Conservation (phyloP, 1,140 invertebrate genomes). For the Venustaconcha ellipsiformis region DNA sequence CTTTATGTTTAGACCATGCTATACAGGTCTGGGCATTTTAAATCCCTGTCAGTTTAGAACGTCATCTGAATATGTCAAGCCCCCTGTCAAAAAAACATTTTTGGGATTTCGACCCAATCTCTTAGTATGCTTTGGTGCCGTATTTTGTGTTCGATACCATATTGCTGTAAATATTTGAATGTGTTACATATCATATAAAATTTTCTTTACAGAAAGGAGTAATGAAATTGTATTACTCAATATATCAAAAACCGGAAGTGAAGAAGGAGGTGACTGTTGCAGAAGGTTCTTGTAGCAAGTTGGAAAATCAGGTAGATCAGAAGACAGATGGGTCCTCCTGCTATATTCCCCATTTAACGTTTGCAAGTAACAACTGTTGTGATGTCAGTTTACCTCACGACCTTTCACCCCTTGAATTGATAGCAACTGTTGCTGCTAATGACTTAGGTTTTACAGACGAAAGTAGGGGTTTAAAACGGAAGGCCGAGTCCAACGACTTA, state of each 20-base stretch:
- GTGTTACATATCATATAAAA: too few species aligned
- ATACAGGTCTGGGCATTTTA: too few species aligned
- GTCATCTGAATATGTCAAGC: too few species aligned
- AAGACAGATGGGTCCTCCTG: slow-evolving; percentile 25
- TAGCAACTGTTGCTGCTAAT: slow-evolving; percentile 29
- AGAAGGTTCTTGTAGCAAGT: slow-evolving; percentile 12
- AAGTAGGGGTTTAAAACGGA: slow-evolving; percentile 23
- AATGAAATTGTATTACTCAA: slow-evolving; percentile 23
- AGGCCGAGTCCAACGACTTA: slow-evolving; percentile 16
- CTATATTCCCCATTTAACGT: slow-evolving; percentile 22
- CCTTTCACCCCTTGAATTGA: slow-evolving; percentile 30
- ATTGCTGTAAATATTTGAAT: too few species aligned
- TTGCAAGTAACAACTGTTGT: slow-evolving; percentile 16
- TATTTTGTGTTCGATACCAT: not conserved
- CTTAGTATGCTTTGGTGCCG: too few species aligned
- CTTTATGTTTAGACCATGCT: too few species aligned
- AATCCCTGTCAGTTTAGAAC: too few species aligned
- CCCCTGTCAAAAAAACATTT: too few species aligned
- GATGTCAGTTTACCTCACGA: slow-evolving; percentile 23
- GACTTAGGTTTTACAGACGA: slow-evolving; percentile 24
- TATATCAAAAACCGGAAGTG: slow-evolving; percentile 17
- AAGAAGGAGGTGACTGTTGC: slow-evolving; percentile 11
- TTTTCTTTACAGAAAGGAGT: slow-evolving; percentile 26
- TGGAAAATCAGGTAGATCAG: not conserved
- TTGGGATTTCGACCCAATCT: too few species aligned